These are phyloP conservation scores for Mystacides longicornis DNA, from an alignment of 2,888 invertebrate species.

Conservation along the genomic window DNA sequence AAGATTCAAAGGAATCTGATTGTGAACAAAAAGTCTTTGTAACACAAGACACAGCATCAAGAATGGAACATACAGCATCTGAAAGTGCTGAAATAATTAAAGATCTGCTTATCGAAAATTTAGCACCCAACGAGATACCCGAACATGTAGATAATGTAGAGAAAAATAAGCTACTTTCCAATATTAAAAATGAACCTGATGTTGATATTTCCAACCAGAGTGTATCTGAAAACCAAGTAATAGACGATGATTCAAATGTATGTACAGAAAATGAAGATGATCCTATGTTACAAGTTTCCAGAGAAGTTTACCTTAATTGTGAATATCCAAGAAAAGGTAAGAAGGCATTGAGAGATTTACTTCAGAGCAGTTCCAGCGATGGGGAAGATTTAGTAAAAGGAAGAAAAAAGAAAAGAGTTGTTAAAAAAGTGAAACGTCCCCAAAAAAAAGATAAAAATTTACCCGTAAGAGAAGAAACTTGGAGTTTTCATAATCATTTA, in stretches of 20 bases:
- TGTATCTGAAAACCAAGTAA: neutral
- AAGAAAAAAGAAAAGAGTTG: neutral
- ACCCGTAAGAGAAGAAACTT: neutral
- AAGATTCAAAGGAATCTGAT: no score
- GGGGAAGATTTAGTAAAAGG: neutral
- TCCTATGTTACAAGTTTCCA: neutral
- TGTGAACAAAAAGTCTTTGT: no score
- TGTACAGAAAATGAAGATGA: no score
- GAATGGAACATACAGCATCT: no score
- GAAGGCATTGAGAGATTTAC: conserved; percentile 11
- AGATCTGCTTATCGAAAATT: no score
- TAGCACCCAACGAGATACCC: no score
- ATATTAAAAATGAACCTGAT: neutral
- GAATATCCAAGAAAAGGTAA: neutral
- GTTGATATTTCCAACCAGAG: neutral
- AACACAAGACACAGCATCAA: no score
- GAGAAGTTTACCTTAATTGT: neutral
- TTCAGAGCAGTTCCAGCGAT: conserved; percentile 11
- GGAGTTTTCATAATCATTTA: conserved; percentile 4
- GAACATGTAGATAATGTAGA: no score
- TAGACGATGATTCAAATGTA: no score
- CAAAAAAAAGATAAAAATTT: neutral
- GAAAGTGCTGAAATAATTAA: no score
- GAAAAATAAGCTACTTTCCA: no score
- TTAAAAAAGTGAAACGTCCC: neutral